Percentiles rank a stretch among this genome's conserved stretches.
These are phyloP conservation scores for Papilio demoleus DNA, from an alignment of 2,888 invertebrate species.

Conservation along the genomic window DNA sequence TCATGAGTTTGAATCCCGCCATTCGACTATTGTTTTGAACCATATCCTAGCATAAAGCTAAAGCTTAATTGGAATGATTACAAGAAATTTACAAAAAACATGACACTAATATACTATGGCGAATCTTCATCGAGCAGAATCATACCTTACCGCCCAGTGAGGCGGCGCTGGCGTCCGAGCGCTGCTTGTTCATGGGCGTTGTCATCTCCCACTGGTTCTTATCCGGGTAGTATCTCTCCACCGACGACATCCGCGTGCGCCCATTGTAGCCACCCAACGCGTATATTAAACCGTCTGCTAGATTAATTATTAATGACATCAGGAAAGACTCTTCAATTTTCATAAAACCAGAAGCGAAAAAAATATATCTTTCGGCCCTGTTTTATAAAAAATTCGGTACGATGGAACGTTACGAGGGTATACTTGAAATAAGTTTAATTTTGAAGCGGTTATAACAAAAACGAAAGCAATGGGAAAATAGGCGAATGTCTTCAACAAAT, in stretches of 20 bases:
- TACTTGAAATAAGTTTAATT: too few species aligned
- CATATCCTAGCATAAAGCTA: too few species aligned
- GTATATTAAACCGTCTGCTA: conserved; percentile 87
- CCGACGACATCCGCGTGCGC: conserved; percentile 88
- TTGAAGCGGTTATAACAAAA: too few species aligned
- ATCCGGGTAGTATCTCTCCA: conserved; percentile 90
- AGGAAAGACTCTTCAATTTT: neutral
- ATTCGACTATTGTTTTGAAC: too few species aligned
- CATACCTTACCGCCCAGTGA: conserved; percentile 85
- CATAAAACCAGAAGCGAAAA: neutral
- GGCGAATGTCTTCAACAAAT: too few species aligned
- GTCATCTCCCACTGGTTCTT: conserved; percentile 91
- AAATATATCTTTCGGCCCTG: too few species aligned
- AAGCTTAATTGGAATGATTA: too few species aligned
- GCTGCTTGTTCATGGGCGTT: conserved; percentile 88
- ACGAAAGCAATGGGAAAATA: too few species aligned
- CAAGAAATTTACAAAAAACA: too few species aligned
- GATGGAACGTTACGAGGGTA: too few species aligned
- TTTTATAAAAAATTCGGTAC: too few species aligned
- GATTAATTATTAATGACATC: neutral
- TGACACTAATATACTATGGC: neutral
- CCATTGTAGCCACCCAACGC: conserved; percentile 94
- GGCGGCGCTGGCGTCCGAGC: conserved; percentile 91
- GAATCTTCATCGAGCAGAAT: neutral
- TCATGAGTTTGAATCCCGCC: too few species aligned